These are phyloP conservation scores for Erebia epiphron DNA, from an alignment of 2,888 invertebrate genomes.

Conservation along the genomic window DNA sequence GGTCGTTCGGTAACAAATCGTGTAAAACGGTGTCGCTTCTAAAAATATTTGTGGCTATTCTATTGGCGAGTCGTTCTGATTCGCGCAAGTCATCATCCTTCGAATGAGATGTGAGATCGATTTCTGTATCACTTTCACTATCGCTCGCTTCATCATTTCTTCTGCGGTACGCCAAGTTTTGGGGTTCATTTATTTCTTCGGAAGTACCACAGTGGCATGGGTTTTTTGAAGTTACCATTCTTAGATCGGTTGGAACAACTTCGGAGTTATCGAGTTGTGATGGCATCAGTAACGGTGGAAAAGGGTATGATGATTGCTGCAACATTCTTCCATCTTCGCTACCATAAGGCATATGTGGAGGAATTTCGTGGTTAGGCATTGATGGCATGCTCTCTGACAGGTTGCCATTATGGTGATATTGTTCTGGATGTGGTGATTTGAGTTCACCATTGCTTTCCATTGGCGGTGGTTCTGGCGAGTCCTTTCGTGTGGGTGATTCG, in stretches of 20 bases:
- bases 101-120: conserved; percentile 78
- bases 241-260: conserved; percentile 70
- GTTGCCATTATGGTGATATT: conserved; percentile 61
- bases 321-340: conserved; percentile 66
- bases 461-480: conserved; percentile 65
- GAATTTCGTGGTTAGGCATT: conserved; percentile 60
- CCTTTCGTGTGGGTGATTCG: conserved; percentile 71
- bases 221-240: conserved; percentile 63
- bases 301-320: conserved; percentile 64
- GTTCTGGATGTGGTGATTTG: conserved; percentile 62
- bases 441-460: conserved; percentile 50
- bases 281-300: conserved; percentile 65
- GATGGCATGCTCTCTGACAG: conserved; percentile 53
- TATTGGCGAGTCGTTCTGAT: conserved; percentile 69
- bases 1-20: conserved; percentile 77
- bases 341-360: conserved; percentile 57
- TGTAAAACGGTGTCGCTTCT: conserved; percentile 73
- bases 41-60: conserved; percentile 75
- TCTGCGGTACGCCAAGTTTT: conserved; percentile 68
- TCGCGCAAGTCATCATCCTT: conserved; percentile 77
- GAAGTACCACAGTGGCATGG: conserved; percentile 61
- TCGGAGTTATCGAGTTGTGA: conserved; percentile 62
- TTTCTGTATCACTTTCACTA: conserved; percentile 77
- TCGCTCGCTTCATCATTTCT: conserved; percentile 63
- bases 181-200: conserved; percentile 61